Percentiles rank a stretch among this genome's conserved stretches.
phyloP scores from a whole-genome alignment of 1,140 invertebrate species.

The Tetramorium parvispinum region DNA sequence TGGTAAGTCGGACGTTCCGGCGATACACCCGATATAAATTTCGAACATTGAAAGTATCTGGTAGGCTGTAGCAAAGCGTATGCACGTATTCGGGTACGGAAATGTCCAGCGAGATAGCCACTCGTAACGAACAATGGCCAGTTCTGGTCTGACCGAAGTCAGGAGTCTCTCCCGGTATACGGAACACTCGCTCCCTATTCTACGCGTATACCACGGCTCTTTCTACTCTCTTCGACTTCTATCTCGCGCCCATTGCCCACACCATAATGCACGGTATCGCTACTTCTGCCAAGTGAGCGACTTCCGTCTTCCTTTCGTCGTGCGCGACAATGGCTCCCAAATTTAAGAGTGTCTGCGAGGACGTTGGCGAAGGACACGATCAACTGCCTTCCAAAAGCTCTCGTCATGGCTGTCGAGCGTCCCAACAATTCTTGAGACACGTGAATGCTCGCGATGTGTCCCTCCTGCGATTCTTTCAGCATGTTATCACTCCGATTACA shows the following conservation, averaged over 20 bases:
- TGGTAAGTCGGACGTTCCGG: constrained; percentile 66
- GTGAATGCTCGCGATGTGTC: constrained; percentile 13
- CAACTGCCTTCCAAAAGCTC: constrained; percentile 56
- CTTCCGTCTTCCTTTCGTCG: constrained; percentile 81
- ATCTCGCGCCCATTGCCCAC: constrained; percentile 34
- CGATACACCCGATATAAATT: constrained; percentile 66
- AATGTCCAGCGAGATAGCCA: constrained; percentile 83
- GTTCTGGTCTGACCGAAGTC: constrained; percentile 81
- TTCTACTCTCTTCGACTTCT: constrained; percentile 55
- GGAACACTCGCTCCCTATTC: constrained; percentile 8
- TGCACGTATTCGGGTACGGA: constrained; percentile 78
- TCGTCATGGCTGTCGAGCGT: background rate
- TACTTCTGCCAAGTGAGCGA: constrained; percentile 84
- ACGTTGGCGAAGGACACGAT: constrained; percentile 59
- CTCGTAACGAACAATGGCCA: constrained; percentile 83
- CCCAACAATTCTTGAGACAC: constrained; percentile 6
- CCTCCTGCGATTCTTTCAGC: background rate
- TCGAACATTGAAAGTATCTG: constrained; percentile 73
- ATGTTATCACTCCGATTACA: background rate
- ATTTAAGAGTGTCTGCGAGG: constrained; percentile 81
- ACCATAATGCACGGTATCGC: constrained; percentile 81
- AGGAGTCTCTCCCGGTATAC: constrained; percentile 42
- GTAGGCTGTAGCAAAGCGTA: constrained; percentile 65
- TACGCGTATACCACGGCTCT: constrained; percentile 25
- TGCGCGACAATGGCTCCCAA: constrained; percentile 82